Evolutionary conservation across 2,113 vertebrate species (phyloP).

Genomic region (cattle (Bos taurus)): ARS-UCD2.0 NC_037349.1:29682501-29683000

Average conservation of each 20-base stretch:
- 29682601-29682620: neutral
- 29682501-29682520: neutral
- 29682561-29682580: neutral
- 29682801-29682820: neutral
- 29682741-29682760: neutral
- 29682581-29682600: neutral
- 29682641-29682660: neutral
- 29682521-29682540: neutral
- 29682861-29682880: neutral
- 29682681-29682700: neutral
- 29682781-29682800: neutral
- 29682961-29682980: neutral
- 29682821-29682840: neutral
- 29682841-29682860: neutral
- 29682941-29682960: neutral
- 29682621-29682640: neutral
- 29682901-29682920: neutral
- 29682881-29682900: neutral
- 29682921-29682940: neutral
- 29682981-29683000: neutral
- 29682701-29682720: neutral
- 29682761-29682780: neutral
- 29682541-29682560: neutral
- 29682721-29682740: neutral
- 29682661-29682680: neutral